A percentile compares a stretch with the other conserved stretches of the same genome.
phyloP scores from a whole-genome alignment of 35 echinoderm and acorn worm species.

The Apostichopus californicus region DNA sequence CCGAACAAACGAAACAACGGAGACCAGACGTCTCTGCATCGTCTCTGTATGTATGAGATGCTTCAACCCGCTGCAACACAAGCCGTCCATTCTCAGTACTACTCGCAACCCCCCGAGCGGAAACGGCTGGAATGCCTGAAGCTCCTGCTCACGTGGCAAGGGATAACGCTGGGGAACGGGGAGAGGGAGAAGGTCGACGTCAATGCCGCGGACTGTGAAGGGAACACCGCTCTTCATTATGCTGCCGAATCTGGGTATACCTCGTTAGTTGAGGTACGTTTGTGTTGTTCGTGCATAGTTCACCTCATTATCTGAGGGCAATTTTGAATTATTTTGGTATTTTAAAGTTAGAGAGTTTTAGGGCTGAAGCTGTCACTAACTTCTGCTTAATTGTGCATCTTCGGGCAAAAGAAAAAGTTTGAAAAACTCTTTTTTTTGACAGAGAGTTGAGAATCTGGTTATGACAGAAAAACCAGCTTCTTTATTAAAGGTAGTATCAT shows the following conservation, averaged over 20 bases:
- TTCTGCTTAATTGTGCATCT: too few relatives aligned
- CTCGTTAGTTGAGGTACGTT: slow-evolving; percentile 85
- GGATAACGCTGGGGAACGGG: slow-evolving; percentile 78
- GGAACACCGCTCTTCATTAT: slow-evolving; percentile 91
- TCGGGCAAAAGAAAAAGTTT: too few relatives aligned
- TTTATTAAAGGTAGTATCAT: too few relatives aligned
- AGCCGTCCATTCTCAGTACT: slow-evolving; percentile 72
- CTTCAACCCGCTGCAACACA: slow-evolving; percentile 60
- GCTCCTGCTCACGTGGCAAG: slow-evolving; percentile 84
- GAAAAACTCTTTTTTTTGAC: too few relatives aligned
- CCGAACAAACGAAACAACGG: slow-evolving; percentile 85
- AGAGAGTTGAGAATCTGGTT: too few relatives aligned
- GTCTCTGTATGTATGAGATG: slow-evolving; percentile 78
- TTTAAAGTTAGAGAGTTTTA: too few relatives aligned
- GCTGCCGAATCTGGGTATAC: slow-evolving; percentile 82
- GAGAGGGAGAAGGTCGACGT: slow-evolving; percentile 87
- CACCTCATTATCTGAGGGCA: too few relatives aligned
- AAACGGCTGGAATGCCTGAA: slow-evolving; percentile 80
- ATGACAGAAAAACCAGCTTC: too few relatives aligned
- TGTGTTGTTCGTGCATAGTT: too few relatives aligned
- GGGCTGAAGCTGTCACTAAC: too few relatives aligned
- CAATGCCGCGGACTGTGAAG: slow-evolving; percentile 80
- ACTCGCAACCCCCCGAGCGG: slow-evolving; percentile 75
- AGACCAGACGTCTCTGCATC: slow-evolving; percentile 92
- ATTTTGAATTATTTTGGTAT: too few relatives aligned